phyloP scores from a whole-genome alignment of 1,140 invertebrate species.

The Hesperophylax magnus region DNA sequence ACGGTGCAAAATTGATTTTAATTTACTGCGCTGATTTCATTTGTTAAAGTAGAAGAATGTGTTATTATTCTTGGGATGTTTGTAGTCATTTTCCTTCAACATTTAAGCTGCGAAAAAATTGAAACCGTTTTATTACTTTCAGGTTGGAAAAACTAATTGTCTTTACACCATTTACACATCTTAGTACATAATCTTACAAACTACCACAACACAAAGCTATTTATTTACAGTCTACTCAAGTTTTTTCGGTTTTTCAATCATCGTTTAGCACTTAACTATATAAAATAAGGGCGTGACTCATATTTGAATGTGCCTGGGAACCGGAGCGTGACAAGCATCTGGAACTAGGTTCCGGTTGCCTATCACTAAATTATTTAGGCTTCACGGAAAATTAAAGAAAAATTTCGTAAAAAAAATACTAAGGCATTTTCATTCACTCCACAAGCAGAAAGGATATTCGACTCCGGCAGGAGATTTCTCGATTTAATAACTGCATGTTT shows the following conservation, averaged over 20 bases:
- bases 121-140: too few relatives aligned
- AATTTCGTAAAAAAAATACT: neutral
- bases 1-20: neutral
- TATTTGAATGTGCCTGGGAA: neutral
- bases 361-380: neutral
- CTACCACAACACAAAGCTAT: neutral
- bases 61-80: neutral
- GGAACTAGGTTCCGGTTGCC: neutral
- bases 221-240: constrained; percentile 4
- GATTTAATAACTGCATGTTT: too few relatives aligned
- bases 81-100: neutral
- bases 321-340: neutral
- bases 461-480: too few relatives aligned
- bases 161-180: neutral
- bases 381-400: neutral
- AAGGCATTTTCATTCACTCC: neutral
- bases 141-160: neutral
- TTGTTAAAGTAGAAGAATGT: neutral
- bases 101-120: neutral
- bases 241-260: neutral
- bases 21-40: neutral
- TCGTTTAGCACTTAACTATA: neutral
- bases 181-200: too few relatives aligned
- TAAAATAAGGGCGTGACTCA: neutral
- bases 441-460: neutral